Base-by-base conservation (phyloP, 2,888 invertebrate genomes). In the Itoplectis maculator region DNA sequence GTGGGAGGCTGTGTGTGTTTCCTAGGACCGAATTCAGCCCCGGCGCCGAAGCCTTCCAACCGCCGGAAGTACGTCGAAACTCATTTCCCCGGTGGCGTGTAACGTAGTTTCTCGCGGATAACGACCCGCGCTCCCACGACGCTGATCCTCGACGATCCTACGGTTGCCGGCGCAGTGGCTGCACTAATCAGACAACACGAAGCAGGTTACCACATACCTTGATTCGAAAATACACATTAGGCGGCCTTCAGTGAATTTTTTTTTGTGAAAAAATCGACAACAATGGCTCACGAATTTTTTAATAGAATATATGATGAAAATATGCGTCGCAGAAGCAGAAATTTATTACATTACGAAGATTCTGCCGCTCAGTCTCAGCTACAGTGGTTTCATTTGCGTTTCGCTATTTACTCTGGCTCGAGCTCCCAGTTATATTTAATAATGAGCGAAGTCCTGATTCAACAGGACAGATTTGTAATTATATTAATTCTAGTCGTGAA, bases 21-120 rank as follows among this genome's bases (percentile, higher is more conserved):
- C 35, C 40, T n/a, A 20, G 49, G 42, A 69, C 18, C 15, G 9
- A 40, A 70, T 74, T 29, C 23, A 65, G 35, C 40, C 20, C 69
- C 61, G 11, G 29, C 42, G 15, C 42, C 49, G 40, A 42, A 37
- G 29, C 42, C 61, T 29, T 51, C 65, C 23, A 15, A 47, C 49
- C 49, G 79, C 49, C 49, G 79, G 68, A 73, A 79, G 73, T 73
- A 73, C 49, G 59, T 73, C 40, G 66, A 68, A 68, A 74, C 79
- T 73, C 73, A 79, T 79, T 79, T 73, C 73, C 79, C 73, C 49
- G 73, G 59, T 74, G 73, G 73, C 59, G 42, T 65, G 73, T 79
- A 79, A 79, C 72, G 61, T 65, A 66, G 68, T 73, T 73, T 68
- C 65, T 61, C 79, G 66, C 61, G 56, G 73, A 79, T 73, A 74